Evolutionary conservation across 1,140 invertebrate genomes (phyloP), one percentile per base, ranked within the genome.

Genomic region (Apis dorsata): DNA sequence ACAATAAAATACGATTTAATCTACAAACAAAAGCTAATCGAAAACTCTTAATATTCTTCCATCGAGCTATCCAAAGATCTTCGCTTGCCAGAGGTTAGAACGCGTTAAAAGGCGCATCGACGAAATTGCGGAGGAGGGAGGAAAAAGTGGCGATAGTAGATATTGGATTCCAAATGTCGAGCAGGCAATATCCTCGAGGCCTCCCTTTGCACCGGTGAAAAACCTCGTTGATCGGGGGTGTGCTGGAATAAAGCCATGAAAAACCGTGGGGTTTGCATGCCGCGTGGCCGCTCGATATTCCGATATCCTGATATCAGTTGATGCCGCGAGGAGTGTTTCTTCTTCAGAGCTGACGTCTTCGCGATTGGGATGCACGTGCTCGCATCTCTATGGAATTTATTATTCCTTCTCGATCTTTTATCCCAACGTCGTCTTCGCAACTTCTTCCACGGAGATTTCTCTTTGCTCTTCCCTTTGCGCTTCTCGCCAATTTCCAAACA

Each of bases 241-340:
- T 69, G 62, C 75, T 78, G 70, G 76, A 59, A 88, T 88, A 88
- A 85, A 88, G 86, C 87, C 81, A 88, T 79, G 86, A 88, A 89
- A 71, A 80, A 80, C 66, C 70, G 79, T 60, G 65, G 62, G 78
- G 79, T 88, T 86, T 86, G 84, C 87, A 86, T 86, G 87, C 84
- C 76, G 68, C 81, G 24, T 60, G 66, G 13, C 34, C 83, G 88
- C 70, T 88, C 88, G 88, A 89, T 89, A 89, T 89, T 89, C 88
- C 87, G 85, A 89, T 88, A 89, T 88, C 81, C 86, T 86, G 87
- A 88, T 88, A 88, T 89, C 85, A 81, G 75, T n/a, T 72, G 79
- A 66, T n/a, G 70, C 62, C 53, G 12, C 63, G 34, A 76, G 62
- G 78, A 89, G 87, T 84, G 88, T 89, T 88, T 88, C 87, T 88